phyloP scores from a whole-genome alignment of 2,888 invertebrate genomes.

The Dorcus parallelipipedus region DNA sequence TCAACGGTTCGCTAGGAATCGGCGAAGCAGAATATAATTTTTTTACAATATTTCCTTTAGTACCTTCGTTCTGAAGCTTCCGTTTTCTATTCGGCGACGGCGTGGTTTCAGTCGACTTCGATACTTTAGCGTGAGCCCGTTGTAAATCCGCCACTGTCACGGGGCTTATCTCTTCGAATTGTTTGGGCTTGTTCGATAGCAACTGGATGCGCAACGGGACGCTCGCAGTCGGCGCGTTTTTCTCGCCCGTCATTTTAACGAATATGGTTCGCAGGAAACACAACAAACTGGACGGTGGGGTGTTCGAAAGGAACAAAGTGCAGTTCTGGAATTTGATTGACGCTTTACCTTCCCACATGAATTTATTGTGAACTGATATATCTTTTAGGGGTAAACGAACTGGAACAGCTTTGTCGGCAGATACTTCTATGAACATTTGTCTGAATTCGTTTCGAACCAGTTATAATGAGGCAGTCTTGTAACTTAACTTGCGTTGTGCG shows the following conservation, averaged over 20 bases:
- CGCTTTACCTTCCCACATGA: conserved; percentile 87
- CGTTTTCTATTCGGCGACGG: conserved; percentile 69
- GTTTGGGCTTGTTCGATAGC: conserved; percentile 62
- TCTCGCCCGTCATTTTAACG: conserved; percentile 70
- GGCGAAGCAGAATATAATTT: conserved; percentile 63
- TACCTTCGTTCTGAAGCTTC: conserved; percentile 54
- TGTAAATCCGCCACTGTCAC: conserved; percentile 73
- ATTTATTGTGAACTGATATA: conserved; percentile 79
- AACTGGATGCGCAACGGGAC: conserved; percentile 60
- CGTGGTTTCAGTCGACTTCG: conserved; percentile 62
- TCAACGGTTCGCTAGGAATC: conserved; percentile 53
- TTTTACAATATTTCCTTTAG: conserved; percentile 58
- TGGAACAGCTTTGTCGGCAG: conserved; percentile 62
- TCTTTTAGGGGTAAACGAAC: conserved; percentile 68
- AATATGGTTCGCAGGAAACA: conserved; percentile 63
- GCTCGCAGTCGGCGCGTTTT: conserved; percentile 31
- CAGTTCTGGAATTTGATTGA: conserved; percentile 79
- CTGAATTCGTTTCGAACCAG: conserved; percentile 75
- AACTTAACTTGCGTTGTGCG: conserved; percentile 53
- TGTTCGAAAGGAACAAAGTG: conserved; percentile 79
- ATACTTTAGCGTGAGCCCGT: conserved; percentile 58
- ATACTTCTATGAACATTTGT: conserved; percentile 73
- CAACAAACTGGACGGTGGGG: conserved; percentile 76
- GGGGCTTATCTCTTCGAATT: conserved; percentile 83
- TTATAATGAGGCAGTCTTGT: conserved; percentile 66